These are phyloP conservation scores for Spodoptera littoralis DNA, from an alignment of 2,888 invertebrate genomes.

Conservation along the genomic window DNA sequence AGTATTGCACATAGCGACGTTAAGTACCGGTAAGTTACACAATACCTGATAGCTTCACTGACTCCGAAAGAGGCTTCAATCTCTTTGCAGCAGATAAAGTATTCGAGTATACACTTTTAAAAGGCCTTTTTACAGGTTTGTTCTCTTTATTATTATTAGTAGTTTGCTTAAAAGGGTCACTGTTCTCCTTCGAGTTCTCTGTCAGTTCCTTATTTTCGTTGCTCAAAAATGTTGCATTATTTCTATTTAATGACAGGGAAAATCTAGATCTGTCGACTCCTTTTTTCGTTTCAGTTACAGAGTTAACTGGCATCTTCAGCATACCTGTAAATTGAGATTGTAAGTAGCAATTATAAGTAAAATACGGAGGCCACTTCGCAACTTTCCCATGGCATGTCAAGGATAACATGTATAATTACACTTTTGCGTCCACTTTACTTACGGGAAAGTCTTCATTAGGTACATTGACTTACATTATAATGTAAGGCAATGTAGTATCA, in stretches of 20 bases:
- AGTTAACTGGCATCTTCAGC: conserved; percentile 89
- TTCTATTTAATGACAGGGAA: conserved; percentile 81
- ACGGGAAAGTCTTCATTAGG: conserved; percentile 77
- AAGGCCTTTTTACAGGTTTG: conserved; percentile 78
- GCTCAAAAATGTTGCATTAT: conserved; percentile 81
- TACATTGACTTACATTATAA: conserved; percentile 85
- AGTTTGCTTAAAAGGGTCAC: conserved; percentile 62
- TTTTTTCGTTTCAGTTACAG: conserved; percentile 82
- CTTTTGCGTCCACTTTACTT: conserved; percentile 68
- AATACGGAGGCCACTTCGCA: conserved; percentile 66
- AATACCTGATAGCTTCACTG: conserved; percentile 74
- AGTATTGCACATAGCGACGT: conserved; percentile 39
- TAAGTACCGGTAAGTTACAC: conserved; percentile 62
- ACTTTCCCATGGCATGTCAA: conserved; percentile 81
- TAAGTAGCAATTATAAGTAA: conserved; percentile 46
- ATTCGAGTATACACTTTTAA: conserved; percentile 76
- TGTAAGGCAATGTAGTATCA: conserved; percentile 75
- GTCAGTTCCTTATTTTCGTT: conserved; percentile 73
- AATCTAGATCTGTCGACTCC: conserved; percentile 81
- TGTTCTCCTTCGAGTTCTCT: conserved; percentile 68
- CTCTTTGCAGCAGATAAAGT: conserved; percentile 82
- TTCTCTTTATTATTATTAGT: conserved; percentile 79
- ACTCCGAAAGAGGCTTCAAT: conserved; percentile 77
- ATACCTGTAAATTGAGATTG: conserved; percentile 76
- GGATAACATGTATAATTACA: conserved; percentile 66